These are phyloP conservation scores for Proteles cristata DNA, from an alignment of 2,113 vertebrate genomes.

Conservation along the genomic window DNA sequence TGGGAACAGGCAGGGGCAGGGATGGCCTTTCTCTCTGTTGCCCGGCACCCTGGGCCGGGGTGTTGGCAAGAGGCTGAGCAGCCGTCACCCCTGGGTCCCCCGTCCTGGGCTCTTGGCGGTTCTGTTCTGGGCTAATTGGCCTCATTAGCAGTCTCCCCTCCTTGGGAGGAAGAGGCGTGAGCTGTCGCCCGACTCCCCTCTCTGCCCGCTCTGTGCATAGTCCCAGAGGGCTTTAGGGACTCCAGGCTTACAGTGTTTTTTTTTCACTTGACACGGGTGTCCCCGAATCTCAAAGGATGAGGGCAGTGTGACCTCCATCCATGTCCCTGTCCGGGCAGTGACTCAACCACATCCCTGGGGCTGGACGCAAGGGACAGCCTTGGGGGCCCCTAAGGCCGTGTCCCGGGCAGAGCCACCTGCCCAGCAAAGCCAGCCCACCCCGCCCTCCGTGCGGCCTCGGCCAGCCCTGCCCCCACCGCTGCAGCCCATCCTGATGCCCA, in stretches of 20 bases:
- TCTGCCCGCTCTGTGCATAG: accelerated
- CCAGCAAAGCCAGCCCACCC: not conserved
- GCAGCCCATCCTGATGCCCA: accelerated
- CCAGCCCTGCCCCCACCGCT: accelerated
- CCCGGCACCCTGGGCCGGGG: not conserved
- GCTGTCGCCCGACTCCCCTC: accelerated
- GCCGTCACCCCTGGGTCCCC: not conserved
- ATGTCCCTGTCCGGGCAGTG: accelerated
- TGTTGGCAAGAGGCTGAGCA: not conserved
- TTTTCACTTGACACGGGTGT: not conserved
- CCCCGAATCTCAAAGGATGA: not conserved
- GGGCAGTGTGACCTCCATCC: no score
- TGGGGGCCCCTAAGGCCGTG: not conserved
- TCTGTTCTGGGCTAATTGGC: not conserved
- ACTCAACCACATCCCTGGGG: not conserved
- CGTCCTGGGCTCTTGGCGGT: not conserved
- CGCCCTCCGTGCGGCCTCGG: accelerated
- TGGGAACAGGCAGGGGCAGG: not conserved
- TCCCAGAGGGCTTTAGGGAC: not conserved
- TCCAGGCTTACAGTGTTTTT: not conserved
- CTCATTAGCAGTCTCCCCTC: not conserved
- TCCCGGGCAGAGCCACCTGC: not conserved
- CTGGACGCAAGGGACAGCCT: not conserved
- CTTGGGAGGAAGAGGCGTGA: accelerated
- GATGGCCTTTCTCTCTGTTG: not conserved